Evolutionary conservation across 2,888 invertebrate genomes (phyloP).

Genomic region (Troilus luridus): DNA sequence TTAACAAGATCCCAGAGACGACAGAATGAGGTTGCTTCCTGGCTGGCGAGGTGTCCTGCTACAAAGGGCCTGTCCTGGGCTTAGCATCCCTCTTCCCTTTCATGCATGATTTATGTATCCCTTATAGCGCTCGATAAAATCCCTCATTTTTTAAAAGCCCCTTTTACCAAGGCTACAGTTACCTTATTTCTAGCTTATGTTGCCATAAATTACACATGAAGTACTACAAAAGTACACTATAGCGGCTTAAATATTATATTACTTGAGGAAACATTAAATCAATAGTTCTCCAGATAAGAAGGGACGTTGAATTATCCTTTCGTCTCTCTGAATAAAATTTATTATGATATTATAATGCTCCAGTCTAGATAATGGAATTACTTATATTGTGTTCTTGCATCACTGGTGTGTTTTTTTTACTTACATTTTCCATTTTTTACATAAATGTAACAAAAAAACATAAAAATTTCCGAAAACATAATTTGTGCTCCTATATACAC

Average conservation of each 20-base stretch:
- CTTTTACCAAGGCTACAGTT: slow-evolving; percentile 20
- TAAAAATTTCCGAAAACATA: no score
- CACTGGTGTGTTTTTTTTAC: no score
- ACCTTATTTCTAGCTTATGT: not conserved
- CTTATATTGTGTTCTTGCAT: no score
- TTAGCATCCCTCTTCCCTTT: slow-evolving; percentile 45
- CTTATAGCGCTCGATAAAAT: slow-evolving; percentile 12
- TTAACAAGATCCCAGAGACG: not conserved
- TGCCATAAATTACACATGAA: not conserved
- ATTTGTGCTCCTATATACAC: no score
- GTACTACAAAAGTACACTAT: not conserved
- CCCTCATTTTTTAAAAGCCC: slow-evolving; percentile 42
- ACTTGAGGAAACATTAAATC: no score
- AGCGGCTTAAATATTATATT: not conserved
- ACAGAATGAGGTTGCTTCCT: slow-evolving; percentile 1
- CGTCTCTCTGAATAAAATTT: no score
- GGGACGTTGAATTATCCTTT: no score
- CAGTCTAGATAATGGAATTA: no score
- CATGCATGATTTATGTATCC: slow-evolving; percentile 50
- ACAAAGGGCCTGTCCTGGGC: slow-evolving; percentile 38
- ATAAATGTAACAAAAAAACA: no score
- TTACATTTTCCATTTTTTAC: no score
- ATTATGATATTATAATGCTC: no score
- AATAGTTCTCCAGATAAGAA: no score
- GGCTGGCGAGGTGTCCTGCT: not conserved